Percentiles rank a stretch among this genome's conserved stretches.
Evolutionary conservation across 1,140 invertebrate species (phyloP).

Genomic region (Rhizoglyphus robini): DNA sequence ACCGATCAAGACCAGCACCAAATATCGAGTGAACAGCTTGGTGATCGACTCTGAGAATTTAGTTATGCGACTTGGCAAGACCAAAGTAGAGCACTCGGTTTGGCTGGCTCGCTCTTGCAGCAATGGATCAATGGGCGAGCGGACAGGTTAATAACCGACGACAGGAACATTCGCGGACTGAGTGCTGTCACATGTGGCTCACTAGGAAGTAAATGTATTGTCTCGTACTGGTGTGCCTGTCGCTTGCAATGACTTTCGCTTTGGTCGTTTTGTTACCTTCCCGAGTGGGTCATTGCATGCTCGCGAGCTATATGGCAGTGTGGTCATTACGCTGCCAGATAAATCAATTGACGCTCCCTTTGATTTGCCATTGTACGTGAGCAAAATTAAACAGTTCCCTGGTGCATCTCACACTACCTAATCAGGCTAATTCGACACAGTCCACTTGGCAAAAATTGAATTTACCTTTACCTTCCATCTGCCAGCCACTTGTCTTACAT

Average conservation of each 20-base stretch:
- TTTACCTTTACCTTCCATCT: no score
- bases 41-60: neutral
- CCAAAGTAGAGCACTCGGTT: neutral
- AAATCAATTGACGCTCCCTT: neutral
- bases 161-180: neutral
- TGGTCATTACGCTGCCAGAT: neutral
- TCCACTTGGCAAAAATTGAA: no score
- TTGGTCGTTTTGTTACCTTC: neutral
- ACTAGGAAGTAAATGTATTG: constrained; percentile 6
- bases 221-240: neutral
- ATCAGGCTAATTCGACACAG: no score
- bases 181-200: constrained; percentile 3
- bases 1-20: neutral
- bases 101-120: neutral
- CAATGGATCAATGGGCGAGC: constrained; percentile 12
- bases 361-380: neutral
- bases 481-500: no score
- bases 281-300: neutral
- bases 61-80: neutral
- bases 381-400: constrained; percentile 3
- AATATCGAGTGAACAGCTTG: neutral
- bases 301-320: neutral
- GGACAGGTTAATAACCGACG: constrained; percentile 6
- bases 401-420: no score
- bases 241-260: neutral